A percentile compares a stretch with the other conserved stretches of the same genome.
Evolutionary conservation across 2,888 invertebrate genomes (phyloP).

Genomic region (Priocnemis perturbator): DNA sequence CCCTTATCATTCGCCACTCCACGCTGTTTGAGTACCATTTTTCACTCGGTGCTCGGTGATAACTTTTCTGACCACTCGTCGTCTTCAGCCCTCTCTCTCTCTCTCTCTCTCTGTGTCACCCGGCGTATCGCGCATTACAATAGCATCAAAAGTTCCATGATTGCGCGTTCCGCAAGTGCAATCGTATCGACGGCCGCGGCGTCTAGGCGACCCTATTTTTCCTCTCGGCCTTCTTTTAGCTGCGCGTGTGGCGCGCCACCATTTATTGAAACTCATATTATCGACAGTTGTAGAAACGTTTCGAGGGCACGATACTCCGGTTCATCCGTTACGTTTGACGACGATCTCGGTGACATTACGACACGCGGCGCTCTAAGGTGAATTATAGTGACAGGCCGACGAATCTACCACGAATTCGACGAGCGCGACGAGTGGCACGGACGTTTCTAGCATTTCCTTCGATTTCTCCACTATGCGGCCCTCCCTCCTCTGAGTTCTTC

Average conservation of each 20-base stretch:
- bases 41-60: constrained; percentile 1
- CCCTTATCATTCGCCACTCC: too few species aligned
- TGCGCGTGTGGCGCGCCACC: not conserved
- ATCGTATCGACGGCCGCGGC: constrained; percentile 25
- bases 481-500: not conserved
- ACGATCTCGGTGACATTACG: constrained; percentile 34
- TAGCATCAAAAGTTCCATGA: not conserved
- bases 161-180: constrained; percentile 16
- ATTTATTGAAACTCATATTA: constrained; percentile 44
- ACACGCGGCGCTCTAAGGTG: constrained; percentile 17
- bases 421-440: constrained; percentile 32
- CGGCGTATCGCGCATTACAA: too few species aligned
- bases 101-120: not conserved
- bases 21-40: not conserved
- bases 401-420: constrained; percentile 25
- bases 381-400: constrained; percentile 32
- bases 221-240: not conserved
- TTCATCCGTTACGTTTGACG: constrained; percentile 33
- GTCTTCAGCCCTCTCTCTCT: not conserved
- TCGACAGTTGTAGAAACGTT: constrained; percentile 31
- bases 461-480: not conserved
- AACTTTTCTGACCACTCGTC: not conserved
- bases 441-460: constrained; percentile 40
- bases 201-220: not conserved
- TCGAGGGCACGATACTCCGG: constrained; percentile 30